phyloP scores from a whole-genome alignment of 2,888 invertebrate genomes.

The Xestoiulus laeticollis region DNA sequence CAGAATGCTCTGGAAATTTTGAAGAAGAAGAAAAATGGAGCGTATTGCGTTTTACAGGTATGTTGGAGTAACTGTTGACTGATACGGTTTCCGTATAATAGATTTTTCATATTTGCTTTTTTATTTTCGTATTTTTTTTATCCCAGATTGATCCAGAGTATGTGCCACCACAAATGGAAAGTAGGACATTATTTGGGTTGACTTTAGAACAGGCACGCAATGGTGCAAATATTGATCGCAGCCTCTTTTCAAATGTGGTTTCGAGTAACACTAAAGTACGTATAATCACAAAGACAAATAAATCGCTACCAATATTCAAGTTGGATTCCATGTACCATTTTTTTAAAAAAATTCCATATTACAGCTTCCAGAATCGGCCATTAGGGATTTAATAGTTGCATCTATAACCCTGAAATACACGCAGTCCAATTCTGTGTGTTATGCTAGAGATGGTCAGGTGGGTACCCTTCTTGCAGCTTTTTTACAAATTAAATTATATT shows the following conservation, averaged over 20 bases:
- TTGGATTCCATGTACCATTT: background rate
- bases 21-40: constrained; percentile 93
- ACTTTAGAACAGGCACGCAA: constrained; percentile 89
- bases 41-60: constrained; percentile 85
- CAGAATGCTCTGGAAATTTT: constrained; percentile 84
- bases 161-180: constrained; percentile 82
- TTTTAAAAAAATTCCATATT: constrained; percentile 56
- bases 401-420: constrained; percentile 97
- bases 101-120: background rate
- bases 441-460: constrained; percentile 82
- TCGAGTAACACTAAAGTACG: constrained; percentile 71
- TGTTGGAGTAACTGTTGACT: background rate
- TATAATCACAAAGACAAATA: background rate
- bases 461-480: background rate
- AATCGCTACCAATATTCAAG: too few relatives aligned
- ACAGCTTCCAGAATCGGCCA: constrained; percentile 76
- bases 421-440: constrained; percentile 98
- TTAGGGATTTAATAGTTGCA: constrained; percentile 92
- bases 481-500: constrained; percentile 39
- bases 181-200: constrained; percentile 83
- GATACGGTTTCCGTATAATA: background rate
- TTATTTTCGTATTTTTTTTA: background rate
- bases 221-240: constrained; percentile 80
- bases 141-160: constrained; percentile 85
- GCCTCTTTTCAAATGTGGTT: constrained; percentile 83